phyloP scores from a whole-genome alignment of 2,797 vertebrate genomes.

The Pangasius macronema region DNA sequence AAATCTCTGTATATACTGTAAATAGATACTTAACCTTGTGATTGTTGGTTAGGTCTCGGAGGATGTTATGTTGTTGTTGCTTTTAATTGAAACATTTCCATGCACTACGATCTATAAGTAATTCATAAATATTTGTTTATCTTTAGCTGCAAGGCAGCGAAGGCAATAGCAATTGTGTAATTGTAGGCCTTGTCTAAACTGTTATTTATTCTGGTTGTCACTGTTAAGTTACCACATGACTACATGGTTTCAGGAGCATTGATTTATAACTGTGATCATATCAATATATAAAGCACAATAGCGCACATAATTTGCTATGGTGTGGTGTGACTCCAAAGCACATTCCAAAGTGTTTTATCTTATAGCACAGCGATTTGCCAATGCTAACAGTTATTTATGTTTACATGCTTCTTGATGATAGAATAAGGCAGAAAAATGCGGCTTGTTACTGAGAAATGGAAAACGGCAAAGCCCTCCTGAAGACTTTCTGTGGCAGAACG shows the following conservation, averaged over 20 bases:
- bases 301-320: neutral
- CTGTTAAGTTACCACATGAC: neutral
- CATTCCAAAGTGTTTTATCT: neutral
- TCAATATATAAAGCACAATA: neutral
- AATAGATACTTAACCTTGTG: neutral
- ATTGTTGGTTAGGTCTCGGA: neutral
- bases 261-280: neutral
- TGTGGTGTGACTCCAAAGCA: neutral
- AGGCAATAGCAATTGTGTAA: neutral
- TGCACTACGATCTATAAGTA: neutral
- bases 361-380: neutral
- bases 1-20: neutral
- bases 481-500: neutral
- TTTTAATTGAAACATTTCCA: neutral
- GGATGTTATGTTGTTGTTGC: neutral
- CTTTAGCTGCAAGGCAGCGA: neutral
- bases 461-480: neutral
- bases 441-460: neutral
- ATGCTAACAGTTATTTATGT: neutral
- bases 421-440: neutral
- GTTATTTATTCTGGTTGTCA: neutral
- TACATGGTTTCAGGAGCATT: neutral
- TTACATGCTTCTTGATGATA: neutral
- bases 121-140: neutral
- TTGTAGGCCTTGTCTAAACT: neutral